These are phyloP conservation scores for Platysteira castanea DNA, from an alignment of 2,113 vertebrate species.

Conservation along the genomic window DNA sequence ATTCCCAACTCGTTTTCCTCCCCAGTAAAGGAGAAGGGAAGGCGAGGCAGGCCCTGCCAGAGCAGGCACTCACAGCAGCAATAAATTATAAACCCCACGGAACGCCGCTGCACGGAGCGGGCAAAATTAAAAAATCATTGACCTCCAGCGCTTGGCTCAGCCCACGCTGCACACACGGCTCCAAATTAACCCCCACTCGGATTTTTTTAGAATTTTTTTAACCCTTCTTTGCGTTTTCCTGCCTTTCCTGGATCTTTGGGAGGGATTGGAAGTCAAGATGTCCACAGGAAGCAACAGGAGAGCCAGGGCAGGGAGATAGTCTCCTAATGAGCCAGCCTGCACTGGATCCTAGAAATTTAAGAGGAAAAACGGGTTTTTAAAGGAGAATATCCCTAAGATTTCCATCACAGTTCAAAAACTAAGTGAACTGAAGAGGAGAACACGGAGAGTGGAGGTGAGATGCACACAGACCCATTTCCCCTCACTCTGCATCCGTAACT, in stretches of 20 bases:
- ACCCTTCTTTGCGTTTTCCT: neutral
- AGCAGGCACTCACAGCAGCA: neutral
- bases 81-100: neutral
- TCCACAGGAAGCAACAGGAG: neutral
- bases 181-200: neutral
- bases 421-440: neutral
- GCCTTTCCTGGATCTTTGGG: rapidly evolving
- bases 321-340: neutral
- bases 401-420: neutral
- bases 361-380: neutral
- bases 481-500: neutral
- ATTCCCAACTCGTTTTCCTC: neutral
- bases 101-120: neutral
- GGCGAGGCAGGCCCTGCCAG: neutral
- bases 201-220: rapidly evolving
- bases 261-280: neutral
- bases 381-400: neutral
- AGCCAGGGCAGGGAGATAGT: neutral
- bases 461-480: neutral
- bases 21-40: neutral
- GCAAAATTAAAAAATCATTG: neutral
- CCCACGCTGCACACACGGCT: neutral
- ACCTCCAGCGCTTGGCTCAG: neutral
- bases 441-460: rapidly evolving
- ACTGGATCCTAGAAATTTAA: neutral